Percentiles rank a stretch among this genome's conserved stretches.
These are phyloP conservation scores for Oenanthe melanoleuca DNA, from an alignment of 2,113 vertebrate species.

Conservation along the genomic window DNA sequence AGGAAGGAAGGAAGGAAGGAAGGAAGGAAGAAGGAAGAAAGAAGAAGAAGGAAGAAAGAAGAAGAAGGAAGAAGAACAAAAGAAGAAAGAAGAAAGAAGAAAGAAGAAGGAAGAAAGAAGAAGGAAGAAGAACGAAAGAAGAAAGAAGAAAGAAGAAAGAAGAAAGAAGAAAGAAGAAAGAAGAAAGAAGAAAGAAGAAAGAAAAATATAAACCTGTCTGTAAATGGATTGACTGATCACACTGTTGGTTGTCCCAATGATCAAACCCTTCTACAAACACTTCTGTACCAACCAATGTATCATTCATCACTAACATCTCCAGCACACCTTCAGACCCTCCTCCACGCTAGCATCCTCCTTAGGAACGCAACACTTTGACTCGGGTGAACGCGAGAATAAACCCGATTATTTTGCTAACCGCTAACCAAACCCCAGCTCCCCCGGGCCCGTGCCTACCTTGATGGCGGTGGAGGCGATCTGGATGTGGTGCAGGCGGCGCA, in stretches of 20 bases:
- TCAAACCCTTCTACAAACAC: neutral
- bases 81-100: neutral
- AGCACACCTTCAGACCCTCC: neutral
- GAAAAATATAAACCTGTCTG: neutral
- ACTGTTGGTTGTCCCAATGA: neutral
- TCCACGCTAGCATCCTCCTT: neutral
- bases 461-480: slow-evolving; percentile 87
- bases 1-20: too few relatives aligned
- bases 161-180: too few relatives aligned
- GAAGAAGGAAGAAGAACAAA: too few relatives aligned
- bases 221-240: neutral
- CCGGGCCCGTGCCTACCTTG: slow-evolving; percentile 73
- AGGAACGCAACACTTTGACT: neutral
- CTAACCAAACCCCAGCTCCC: neutral
- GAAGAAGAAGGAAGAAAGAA: too few relatives aligned
- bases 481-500: slow-evolving; percentile 84
- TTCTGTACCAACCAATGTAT: neutral
- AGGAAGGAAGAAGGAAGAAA: too few relatives aligned
- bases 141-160: neutral
- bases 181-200: too few relatives aligned
- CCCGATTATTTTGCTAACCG: fast-evolving
- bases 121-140: neutral
- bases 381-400: neutral
- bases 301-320: neutral
- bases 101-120: too few relatives aligned